These are phyloP conservation scores for Vultur gryphus DNA, from an alignment of 2,797 vertebrate species.

Conservation along the genomic window DNA sequence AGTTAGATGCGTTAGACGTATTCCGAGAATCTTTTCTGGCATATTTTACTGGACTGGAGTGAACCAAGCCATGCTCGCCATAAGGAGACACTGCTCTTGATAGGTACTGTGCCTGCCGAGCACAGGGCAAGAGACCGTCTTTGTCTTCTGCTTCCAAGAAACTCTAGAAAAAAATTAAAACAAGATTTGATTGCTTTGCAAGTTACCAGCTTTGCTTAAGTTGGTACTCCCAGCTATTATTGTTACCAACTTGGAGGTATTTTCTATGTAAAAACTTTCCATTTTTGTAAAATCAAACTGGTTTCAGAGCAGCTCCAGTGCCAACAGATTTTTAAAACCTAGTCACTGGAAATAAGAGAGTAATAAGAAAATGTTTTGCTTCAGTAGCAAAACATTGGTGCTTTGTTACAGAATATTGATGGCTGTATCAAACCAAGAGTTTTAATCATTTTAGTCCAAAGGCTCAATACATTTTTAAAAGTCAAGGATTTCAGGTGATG, in stretches of 20 bases:
- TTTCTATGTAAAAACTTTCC: neutral
- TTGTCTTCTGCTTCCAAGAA: conserved; percentile 13
- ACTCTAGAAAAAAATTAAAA: conserved; percentile 44
- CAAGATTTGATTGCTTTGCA: neutral
- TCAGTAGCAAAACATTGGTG: neutral
- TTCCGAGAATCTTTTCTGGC: neutral
- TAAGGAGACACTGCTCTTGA: neutral
- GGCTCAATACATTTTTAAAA: neutral
- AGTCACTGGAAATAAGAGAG: neutral
- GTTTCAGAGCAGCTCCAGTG: neutral
- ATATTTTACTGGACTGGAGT: neutral
- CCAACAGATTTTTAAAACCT: neutral
- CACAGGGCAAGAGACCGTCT: neutral
- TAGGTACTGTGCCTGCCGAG: neutral
- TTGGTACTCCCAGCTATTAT: neutral
- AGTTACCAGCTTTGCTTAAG: neutral
- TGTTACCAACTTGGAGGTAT: neutral
- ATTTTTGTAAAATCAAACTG: neutral
- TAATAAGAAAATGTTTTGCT: neutral
- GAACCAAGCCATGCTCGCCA: neutral
- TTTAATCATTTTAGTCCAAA: neutral
- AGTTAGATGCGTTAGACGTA: conserved; percentile 4
- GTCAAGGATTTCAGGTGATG: neutral
- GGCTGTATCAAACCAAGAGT: neutral
- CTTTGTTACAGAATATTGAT: neutral